Evolutionary conservation across 2,888 invertebrate genomes (phyloP), one percentile per base, ranked within the genome.

Genomic region (Chrysolina oricalcia): DNA sequence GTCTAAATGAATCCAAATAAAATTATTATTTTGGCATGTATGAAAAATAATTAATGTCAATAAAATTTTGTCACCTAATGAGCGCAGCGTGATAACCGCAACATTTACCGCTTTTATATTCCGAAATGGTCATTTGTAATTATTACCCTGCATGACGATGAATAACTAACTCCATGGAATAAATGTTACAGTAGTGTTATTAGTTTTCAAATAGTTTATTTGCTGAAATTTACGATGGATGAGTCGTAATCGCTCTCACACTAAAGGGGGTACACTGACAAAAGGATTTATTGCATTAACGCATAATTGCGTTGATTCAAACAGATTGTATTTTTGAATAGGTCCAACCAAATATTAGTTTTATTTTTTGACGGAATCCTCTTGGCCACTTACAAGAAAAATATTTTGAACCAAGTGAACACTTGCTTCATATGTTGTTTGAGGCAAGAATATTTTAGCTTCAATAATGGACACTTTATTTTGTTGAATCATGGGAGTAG

Each of bases 71-170:
- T 53, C 53, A 53, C 21, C 13, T 53, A 10, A 21, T 19, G 53
- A 21, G 21, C 21, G 19, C 23, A 53, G 21, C 19, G 11, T 53
- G 53, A 53, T 21, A 53, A 21, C 53, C 53, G 15, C 53, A 21
- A 53, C 21, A 53, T 53, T 53, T 53, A 53, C 53, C 19, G 53
- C 53, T 21, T 53, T 53, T 53, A 53, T 21, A 19, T 21, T 21
- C 17, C 53, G 11, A 53, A 53, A 53, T 21, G 23, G 17, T 53
- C 53, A 53, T 53, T 53, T 53, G 53, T 53, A 53, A 53, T 53
- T 53, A 53, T 53, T 21, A 53, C 19, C 53, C 53, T 53, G 53
- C 53, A 21, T 53, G 53, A 21, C 53, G 53, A 53, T 53, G 21
- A 53, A 53, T 53, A 53, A 53, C 53, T 53, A 53, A 53, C 53